Conservation (phyloP, 2,113 vertebrate genomes). For the Periophthalmus modestus region DNA sequence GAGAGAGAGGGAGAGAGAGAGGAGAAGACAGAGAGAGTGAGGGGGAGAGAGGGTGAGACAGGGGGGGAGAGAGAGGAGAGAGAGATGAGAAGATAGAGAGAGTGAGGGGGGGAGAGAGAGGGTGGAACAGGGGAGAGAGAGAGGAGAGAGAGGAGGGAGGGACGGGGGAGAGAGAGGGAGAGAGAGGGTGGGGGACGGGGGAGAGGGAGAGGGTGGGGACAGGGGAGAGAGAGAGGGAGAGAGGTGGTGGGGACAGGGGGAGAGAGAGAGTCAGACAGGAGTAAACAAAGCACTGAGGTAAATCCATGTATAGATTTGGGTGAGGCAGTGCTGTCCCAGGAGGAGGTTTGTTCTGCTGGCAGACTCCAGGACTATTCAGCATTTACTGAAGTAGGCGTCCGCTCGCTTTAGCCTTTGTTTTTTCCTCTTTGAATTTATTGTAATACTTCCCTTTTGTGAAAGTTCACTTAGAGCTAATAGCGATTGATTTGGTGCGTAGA, state of each 20-base stretch:
- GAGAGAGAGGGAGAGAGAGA: no score
- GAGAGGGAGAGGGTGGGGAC: constrained; percentile 9
- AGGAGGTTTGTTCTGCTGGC: constrained; percentile 23
- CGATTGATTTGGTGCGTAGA: background rate
- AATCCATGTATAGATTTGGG: constrained; percentile 51
- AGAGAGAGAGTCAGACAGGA: constrained; percentile 25
- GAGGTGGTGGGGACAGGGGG: background rate
- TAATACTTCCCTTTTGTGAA: background rate
- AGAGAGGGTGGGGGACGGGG: no score
- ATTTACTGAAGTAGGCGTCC: constrained; percentile 15
- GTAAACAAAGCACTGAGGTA: constrained; percentile 37
- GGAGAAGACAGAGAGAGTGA: background rate
- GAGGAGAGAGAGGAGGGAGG: no score
- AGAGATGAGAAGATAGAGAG: no score
- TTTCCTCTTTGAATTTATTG: background rate
- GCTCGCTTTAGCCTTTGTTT: background rate
- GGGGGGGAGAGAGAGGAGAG: no score
- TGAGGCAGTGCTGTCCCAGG: constrained; percentile 30
- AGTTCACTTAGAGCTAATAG: background rate
- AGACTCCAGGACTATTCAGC: constrained; percentile 18
- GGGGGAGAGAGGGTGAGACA: constrained; percentile 19
- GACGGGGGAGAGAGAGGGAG: no score
- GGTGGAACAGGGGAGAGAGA: no score
- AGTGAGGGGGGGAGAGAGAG: no score
- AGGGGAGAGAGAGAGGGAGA: no score